phyloP scores from a whole-genome alignment of 2,888 invertebrate genomes.

The Nudaria mundana region DNA sequence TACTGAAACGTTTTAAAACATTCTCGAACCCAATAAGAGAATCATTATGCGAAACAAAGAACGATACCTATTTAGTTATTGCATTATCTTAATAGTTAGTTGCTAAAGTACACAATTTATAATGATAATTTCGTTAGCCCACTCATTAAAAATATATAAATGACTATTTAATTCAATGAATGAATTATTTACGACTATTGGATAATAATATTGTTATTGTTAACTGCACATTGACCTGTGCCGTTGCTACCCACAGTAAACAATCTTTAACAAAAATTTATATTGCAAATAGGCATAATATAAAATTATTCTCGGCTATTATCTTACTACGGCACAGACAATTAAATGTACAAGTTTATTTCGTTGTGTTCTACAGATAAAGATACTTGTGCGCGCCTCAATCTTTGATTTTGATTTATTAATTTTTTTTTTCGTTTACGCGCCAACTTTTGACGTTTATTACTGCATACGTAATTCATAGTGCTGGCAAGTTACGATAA shows the following conservation, averaged over 20 bases:
- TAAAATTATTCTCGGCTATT: conserved; percentile 46
- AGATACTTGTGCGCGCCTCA: conserved; percentile 35
- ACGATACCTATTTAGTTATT: not conserved
- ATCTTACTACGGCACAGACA: conserved; percentile 56
- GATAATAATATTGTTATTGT: conserved; percentile 34
- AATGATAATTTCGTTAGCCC: conserved; percentile 14
- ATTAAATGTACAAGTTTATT: conserved; percentile 44
- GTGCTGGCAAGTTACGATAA: conserved; percentile 18
- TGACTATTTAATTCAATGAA: conserved; percentile 27
- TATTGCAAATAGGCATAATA: conserved; percentile 38
- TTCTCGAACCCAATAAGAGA: too few species aligned
- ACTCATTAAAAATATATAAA: conserved; percentile 14
- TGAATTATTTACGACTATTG: conserved; percentile 19
- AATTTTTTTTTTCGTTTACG: conserved; percentile 18
- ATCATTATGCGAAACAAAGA: not conserved
- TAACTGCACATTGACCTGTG: conserved; percentile 41
- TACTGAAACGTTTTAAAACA: not conserved
- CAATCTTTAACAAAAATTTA: conserved; percentile 36
- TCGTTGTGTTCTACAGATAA: conserved; percentile 38
- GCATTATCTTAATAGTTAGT: not conserved
- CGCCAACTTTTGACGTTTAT: conserved; percentile 28
- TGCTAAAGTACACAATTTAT: not conserved
- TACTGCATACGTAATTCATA: conserved; percentile 10
- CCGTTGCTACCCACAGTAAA: conserved; percentile 32
- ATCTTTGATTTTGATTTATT: conserved; percentile 5